Conservation (phyloP, 2,888 invertebrate genomes). For the Netelia inedita region DNA sequence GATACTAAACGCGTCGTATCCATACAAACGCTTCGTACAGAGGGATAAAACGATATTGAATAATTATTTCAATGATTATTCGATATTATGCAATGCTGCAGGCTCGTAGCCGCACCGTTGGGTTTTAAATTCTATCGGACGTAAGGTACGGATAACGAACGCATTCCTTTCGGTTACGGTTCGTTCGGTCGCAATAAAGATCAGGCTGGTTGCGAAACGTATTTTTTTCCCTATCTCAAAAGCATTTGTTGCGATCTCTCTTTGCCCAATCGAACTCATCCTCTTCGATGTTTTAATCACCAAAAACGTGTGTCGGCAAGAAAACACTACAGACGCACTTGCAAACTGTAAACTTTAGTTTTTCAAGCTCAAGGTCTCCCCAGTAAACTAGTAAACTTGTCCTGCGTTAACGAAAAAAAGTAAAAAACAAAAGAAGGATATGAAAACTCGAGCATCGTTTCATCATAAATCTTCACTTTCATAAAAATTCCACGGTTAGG, state of each 20-base stretch:
- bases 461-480: background rate
- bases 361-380: no score
- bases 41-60: no score
- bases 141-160: background rate
- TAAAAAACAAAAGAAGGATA: background rate
- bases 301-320: background rate
- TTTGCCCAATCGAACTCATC: constrained; percentile 7
- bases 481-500: background rate
- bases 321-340: background rate
- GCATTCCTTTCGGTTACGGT: constrained; percentile 64
- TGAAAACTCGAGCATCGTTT: constrained; percentile 2
- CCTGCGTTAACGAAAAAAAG: background rate
- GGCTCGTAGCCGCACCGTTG: no score
- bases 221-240: constrained; percentile 64
- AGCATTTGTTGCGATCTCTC: constrained; percentile 56
- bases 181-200: constrained; percentile 52
- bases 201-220: constrained; percentile 64
- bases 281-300: constrained; percentile 14
- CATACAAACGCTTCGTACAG: no score
- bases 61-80: no score
- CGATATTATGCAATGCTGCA: no score
- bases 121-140: no score
- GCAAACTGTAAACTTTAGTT: background rate
- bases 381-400: no score
- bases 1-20: no score